These are phyloP conservation scores for Pseudotriccus pelzelni DNA, from an alignment of 2,797 vertebrate genomes.

Conservation along the genomic window DNA sequence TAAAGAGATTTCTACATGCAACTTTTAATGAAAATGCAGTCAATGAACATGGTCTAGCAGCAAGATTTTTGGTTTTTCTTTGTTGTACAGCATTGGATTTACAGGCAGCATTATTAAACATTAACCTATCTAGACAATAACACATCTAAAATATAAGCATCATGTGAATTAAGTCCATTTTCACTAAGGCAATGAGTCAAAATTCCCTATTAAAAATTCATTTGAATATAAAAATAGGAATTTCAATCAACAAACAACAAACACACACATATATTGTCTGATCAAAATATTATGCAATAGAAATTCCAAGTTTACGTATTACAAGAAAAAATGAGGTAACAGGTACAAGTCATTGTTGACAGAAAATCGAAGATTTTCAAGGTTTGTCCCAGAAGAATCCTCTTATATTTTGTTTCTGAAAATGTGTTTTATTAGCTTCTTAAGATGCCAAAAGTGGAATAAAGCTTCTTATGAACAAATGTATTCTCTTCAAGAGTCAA, in stretches of 20 bases:
- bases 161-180: constrained; percentile 18
- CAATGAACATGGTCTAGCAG: constrained; percentile 44
- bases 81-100: constrained; percentile 60
- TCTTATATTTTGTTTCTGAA: background rate
- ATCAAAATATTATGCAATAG: constrained; percentile 30
- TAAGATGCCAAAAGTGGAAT: background rate
- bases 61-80: constrained; percentile 11
- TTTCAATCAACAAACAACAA: constrained; percentile 41
- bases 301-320: background rate
- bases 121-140: constrained; percentile 37
- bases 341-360: background rate
- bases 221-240: constrained; percentile 61
- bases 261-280: background rate
- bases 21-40: constrained; percentile 69
- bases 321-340: constrained; percentile 24
- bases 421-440: constrained; percentile 18
- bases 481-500: background rate
- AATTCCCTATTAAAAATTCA: constrained; percentile 38
- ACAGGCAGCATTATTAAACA: constrained; percentile 60
- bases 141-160: constrained; percentile 37
- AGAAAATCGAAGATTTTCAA: constrained; percentile 33
- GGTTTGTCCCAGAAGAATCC: constrained; percentile 20
- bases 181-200: constrained; percentile 37
- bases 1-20: constrained; percentile 53
- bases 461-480: background rate